A percentile compares a stretch with the other conserved stretches of the same genome.
Evolutionary conservation across 1,140 invertebrate genomes (phyloP).

Genomic region (Pseudomyrmex gracilis): DNA sequence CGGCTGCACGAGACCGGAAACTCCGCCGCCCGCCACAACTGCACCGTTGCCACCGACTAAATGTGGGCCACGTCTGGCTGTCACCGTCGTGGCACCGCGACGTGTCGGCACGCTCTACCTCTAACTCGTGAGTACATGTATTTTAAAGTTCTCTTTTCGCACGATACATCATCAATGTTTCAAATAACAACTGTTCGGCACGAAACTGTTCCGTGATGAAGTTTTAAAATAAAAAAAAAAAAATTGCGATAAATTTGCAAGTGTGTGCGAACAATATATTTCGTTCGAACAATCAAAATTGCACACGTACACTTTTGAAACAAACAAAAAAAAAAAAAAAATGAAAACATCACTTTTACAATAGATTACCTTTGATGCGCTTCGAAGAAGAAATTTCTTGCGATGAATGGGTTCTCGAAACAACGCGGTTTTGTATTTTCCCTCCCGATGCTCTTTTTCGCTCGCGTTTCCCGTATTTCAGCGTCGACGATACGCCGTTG

Average conservation of each 20-base stretch:
- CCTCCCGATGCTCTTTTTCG: neutral
- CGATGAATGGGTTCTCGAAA: slow-evolving; percentile 16
- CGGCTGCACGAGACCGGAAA: slow-evolving; percentile 85
- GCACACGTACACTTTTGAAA: no score
- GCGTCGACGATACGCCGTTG: slow-evolving; percentile 17
- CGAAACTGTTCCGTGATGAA: neutral
- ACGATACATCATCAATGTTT: neutral
- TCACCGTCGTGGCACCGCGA: slow-evolving; percentile 83
- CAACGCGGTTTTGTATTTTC: neutral
- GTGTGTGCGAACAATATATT: neutral
- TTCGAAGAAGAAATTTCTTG: slow-evolving; percentile 9
- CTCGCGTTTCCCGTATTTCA: slow-evolving; percentile 40
- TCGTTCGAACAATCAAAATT: no score
- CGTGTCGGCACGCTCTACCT: slow-evolving; percentile 86
- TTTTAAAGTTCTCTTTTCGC: neutral
- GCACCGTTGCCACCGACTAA: slow-evolving; percentile 81
- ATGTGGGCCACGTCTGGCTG: slow-evolving; percentile 84
- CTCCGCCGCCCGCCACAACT: slow-evolving; percentile 83
- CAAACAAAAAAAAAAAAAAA: no score
- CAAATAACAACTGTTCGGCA: neutral
- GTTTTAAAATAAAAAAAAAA: neutral
- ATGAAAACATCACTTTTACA: no score
- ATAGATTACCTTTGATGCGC: neutral
- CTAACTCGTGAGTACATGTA: slow-evolving; percentile 81
- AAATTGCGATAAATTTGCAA: neutral